phyloP scores from a whole-genome alignment of 2,888 invertebrate genomes.

The Galerucella nymphaeae region DNA sequence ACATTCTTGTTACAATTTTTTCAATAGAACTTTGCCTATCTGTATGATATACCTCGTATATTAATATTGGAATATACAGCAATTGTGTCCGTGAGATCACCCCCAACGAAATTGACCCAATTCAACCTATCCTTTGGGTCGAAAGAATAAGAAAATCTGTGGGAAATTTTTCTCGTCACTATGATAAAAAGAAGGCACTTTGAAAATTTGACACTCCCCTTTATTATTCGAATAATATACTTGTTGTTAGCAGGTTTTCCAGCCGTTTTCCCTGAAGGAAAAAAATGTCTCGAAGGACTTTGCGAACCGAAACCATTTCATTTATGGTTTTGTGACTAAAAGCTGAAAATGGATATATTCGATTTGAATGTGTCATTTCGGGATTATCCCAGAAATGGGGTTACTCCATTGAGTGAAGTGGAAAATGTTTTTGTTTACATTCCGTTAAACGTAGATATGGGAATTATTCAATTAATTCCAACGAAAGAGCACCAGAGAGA shows the following conservation, averaged over 20 bases:
- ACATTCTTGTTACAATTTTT: no score
- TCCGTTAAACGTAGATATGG: not conserved
- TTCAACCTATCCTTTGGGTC: constrained; percentile 3
- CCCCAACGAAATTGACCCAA: constrained; percentile 8
- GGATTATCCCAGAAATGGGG: constrained; percentile 8
- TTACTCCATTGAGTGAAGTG: not conserved
- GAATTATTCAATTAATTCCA: not conserved
- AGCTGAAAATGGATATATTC: constrained; percentile 32
- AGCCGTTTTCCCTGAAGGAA: constrained; percentile 32
- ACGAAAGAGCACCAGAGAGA: no score
- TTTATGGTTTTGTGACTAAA: constrained; percentile 32
- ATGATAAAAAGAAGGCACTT: constrained; percentile 23
- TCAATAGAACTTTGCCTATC: no score
- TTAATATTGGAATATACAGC: not conserved
- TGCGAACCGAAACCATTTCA: constrained; percentile 15
- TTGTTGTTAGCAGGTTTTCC: constrained; percentile 31
- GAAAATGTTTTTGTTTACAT: constrained; percentile 14
- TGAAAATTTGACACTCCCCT: constrained; percentile 30
- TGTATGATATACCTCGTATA: no score
- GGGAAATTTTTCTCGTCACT: constrained; percentile 16
- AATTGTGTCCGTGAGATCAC: not conserved
- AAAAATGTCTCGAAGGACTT: constrained; percentile 28
- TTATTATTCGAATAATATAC: constrained; percentile 35
- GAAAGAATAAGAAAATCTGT: constrained; percentile 13
- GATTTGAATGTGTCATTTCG: constrained; percentile 32